Evolutionary conservation across 2,888 invertebrate genomes (phyloP).

Genomic region (Andrena minutula): DNA sequence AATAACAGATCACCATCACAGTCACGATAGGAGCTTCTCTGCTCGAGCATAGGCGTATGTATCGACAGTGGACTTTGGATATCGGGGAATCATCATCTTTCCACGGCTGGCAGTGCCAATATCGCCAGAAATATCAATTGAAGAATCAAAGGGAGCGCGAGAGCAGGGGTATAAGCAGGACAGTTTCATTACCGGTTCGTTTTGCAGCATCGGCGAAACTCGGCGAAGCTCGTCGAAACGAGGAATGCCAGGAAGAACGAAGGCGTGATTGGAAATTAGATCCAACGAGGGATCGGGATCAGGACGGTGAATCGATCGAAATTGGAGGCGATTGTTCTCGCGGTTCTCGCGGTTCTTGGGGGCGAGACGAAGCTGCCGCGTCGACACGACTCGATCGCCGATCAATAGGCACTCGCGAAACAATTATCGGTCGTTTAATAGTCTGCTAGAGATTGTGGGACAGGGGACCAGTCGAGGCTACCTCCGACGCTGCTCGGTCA

Average conservation of each 20-base stretch:
- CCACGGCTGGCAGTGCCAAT: too few species aligned
- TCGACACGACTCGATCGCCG: slow-evolving; percentile 29
- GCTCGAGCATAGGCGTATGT: not conserved
- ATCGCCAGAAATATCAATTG: not conserved
- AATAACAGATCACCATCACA: not conserved
- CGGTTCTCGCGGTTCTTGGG: slow-evolving; percentile 6
- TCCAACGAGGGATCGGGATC: slow-evolving; percentile 25
- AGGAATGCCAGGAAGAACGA: slow-evolving; percentile 24
- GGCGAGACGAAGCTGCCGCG: slow-evolving; percentile 7
- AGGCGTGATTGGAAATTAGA: slow-evolving; percentile 66
- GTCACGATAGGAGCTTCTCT: not conserved
- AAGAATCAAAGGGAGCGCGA: not conserved
- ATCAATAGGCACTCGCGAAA: slow-evolving; percentile 41
- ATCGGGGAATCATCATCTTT: too few species aligned
- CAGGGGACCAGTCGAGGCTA: slow-evolving; percentile 16
- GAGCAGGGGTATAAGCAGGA: not conserved
- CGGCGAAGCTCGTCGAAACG: not conserved
- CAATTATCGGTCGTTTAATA: not conserved
- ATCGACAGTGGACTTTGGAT: too few species aligned
- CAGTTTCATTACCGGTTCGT: slow-evolving; percentile 56
- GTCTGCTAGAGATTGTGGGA: too few species aligned
- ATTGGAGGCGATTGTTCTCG: slow-evolving; percentile 58
- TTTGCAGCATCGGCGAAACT: slow-evolving; percentile 28
- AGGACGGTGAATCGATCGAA: slow-evolving; percentile 33
- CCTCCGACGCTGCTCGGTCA: slow-evolving; percentile 21